Base-by-base conservation (phyloP, 2,113 vertebrate species). In the Empidonax alnorum region DNA sequence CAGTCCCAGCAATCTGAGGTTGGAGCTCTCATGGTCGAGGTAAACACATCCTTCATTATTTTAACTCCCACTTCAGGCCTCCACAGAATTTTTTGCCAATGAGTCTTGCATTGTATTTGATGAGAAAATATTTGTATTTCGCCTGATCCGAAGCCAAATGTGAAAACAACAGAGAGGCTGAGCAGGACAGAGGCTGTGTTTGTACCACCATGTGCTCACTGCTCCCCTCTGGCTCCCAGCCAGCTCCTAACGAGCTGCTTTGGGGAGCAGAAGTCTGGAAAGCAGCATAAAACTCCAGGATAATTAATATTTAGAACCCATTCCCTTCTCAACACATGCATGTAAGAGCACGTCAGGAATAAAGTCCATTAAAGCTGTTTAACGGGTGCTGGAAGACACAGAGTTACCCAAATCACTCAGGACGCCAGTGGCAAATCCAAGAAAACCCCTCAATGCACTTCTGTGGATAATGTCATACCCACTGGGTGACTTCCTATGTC, bases 181-280 rank as follows among this genome's bases (percentile, higher is more conserved):
- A 33, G 14, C 1, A 8, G 0, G 18, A 41, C 1, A 0, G 53
- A 58, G 83, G 47, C 17, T 4, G 52, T 15, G 20, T 6, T 16
- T 2, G 4, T 15, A 6, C 18, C 53, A 15, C 62, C 7, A 1
- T 5, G n/a, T 10, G 25, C 80, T 47, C 22, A 0, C 50, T 13
- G 31, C 33, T 73, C 53, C 28, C 28, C 89, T 33, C 77, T 35
- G 61, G 62, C 59, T 44, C 35, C 56, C 4, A 3, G 16, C 50
- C 39, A 72, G 35, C 47, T 20, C 63, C 73, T 58, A 37, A 37
- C 0, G 19, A 93, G 50, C 30, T 25, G 42, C 0, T 9, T 50
- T 50, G 58, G 44, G 37, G 62, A 79, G 84, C 55, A 65, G 13
- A 44, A 49, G 44, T 30, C 77, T 35, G 44, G 33, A 31, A 50